Conservation (phyloP, 1,140 invertebrate species). For the Drosophila sp. region DNA sequence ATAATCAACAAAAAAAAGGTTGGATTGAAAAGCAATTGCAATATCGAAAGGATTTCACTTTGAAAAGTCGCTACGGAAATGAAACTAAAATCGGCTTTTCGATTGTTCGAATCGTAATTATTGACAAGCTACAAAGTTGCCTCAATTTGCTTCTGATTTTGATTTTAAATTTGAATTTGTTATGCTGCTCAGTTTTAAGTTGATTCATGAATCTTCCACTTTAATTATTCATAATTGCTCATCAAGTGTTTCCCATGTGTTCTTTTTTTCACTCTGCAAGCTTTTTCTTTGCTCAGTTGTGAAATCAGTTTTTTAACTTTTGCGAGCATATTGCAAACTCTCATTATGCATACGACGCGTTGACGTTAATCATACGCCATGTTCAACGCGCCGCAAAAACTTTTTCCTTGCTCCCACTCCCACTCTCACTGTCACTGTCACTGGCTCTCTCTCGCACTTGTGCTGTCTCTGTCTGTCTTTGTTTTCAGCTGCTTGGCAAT, state of each 20-base stretch:
- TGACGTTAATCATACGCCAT: conserved; percentile 82
- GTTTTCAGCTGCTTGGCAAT: conserved; percentile 55
- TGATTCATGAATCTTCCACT: neutral
- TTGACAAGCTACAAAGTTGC: neutral
- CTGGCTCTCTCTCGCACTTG: neutral
- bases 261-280: neutral
- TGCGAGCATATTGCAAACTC: conserved; percentile 18
- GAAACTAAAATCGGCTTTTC: neutral
- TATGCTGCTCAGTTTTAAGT: neutral
- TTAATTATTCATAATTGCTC: conserved; percentile 22
- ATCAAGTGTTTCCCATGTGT: conserved; percentile 24
- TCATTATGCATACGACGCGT: conserved; percentile 72
- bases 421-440: neutral
- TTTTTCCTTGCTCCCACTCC: neutral
- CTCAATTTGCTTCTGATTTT: neutral
- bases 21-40: conserved; percentile 46
- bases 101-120: no score
- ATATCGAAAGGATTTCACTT: conserved; percentile 34
- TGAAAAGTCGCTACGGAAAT: conserved; percentile 14
- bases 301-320: conserved; percentile 32
- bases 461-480: neutral
- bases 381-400: conserved; percentile 69
- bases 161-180: no score
- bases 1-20: conserved; percentile 47
- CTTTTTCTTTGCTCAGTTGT: conserved; percentile 7